Base-by-base conservation (phyloP, 2,797 vertebrate species). In the Amblyopsis hoosieri region DNA sequence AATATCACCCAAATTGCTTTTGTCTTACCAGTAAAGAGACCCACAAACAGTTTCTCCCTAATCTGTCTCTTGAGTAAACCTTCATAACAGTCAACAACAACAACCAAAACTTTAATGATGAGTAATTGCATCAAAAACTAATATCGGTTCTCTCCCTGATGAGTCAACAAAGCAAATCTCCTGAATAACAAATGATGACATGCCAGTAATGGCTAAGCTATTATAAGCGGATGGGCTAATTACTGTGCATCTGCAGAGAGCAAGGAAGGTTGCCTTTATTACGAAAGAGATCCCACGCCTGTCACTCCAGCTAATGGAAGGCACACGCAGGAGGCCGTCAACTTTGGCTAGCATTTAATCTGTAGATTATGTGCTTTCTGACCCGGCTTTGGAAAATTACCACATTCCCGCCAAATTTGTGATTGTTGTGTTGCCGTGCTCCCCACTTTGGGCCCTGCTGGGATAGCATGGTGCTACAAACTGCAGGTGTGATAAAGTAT, bases 101-200 rank as follows among this genome's bases (percentile, higher is more conserved):
- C 72, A 55, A 83, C 73, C 65, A 63, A 81, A 85, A 79, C 71
- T 70, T 81, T 86, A 85, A 90, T 84, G 84, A 82, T 74, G 86
- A 87, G 68, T 87, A 90, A 91, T 88, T 89, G 74, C 82, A 86
- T 89, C 74, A 86, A 78, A 90, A 89, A 81, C 76, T 89, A 82
- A 87, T 87, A 84, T 88, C 69, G 56, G 71, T 88, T 83, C 78
- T 73, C 66, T 75, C 81, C 75, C 85, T 82, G 84, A 79, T 78
- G 85, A 87, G 83, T 81, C 77, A 83, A 89, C 86, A 87, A 86
- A 88, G 85, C 80, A 87, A 85, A 85, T 79, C 83, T 82, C 77
- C 84, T 33, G 54, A 69, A 86, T 80, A 90, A 86, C 84, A 88
- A 87, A 87, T 75, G 81, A 82, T 72, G 71, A 82, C 75, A 79